Evolutionary conservation across 1,140 invertebrate species (phyloP).

Genomic region (Drosophila albomicans): DNA sequence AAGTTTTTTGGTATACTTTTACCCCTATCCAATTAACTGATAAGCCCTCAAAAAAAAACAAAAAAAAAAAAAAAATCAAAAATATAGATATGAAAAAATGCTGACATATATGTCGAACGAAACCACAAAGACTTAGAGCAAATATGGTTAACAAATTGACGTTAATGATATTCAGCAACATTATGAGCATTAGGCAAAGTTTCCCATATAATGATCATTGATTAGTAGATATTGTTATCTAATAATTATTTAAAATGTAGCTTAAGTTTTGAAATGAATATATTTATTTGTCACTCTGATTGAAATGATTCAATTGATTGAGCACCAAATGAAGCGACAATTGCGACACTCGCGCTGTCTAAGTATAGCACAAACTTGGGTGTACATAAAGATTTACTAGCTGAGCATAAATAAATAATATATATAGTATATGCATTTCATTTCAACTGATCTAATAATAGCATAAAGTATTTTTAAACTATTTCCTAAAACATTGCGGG

Average conservation of each 20-base stretch:
- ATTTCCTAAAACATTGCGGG: slow-evolving; percentile 13
- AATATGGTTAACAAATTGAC: neutral
- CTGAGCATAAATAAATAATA: slow-evolving; percentile 17
- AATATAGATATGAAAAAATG: slow-evolving; percentile 23
- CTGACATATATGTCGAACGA: slow-evolving; percentile 2
- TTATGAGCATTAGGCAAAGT: neutral
- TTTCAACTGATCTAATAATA: slow-evolving; percentile 10
- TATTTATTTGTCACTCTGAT: neutral
- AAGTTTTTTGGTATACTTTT: slow-evolving; percentile 29
- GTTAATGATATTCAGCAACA: neutral
- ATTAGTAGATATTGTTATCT: neutral
- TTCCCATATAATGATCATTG: neutral
- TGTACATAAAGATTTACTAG: slow-evolving; percentile 8
- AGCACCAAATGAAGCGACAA: neutral
- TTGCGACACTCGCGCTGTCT: neutral
- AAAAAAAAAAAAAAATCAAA: neutral
- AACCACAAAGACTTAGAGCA: neutral
- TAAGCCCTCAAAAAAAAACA: slow-evolving; percentile 2
- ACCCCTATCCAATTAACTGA: slow-evolving; percentile 23
- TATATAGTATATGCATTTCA: neutral
- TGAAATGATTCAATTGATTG: neutral
- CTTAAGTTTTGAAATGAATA: neutral
- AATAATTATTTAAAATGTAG: no score
- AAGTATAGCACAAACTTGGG: neutral
- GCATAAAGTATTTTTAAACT: neutral